Evolutionary conservation across 1,140 invertebrate genomes (phyloP).

Genomic region (Drosophila arawakana): DNA sequence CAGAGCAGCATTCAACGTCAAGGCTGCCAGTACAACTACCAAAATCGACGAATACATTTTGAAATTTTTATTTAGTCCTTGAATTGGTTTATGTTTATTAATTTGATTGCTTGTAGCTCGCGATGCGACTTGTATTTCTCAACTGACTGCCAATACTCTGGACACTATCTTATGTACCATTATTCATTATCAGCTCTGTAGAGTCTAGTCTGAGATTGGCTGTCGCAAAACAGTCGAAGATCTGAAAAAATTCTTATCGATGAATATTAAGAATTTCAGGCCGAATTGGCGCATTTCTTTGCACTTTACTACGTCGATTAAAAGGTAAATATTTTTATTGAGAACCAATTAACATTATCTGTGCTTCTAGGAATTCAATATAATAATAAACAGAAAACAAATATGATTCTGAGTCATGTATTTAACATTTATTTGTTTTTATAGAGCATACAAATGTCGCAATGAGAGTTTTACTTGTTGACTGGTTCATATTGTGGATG

Average conservation of each 20-base stretch:
- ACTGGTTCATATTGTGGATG: conserved; percentile 24
- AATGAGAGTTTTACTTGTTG: not conserved
- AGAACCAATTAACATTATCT: too few relatives aligned
- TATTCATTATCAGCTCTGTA: conserved; percentile 25
- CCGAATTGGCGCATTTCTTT: not conserved
- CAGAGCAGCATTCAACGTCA: conserved; percentile 6
- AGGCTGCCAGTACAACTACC: conserved; percentile 11
- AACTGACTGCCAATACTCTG: conserved; percentile 30
- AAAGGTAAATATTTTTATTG: not conserved
- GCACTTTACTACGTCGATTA: not conserved
- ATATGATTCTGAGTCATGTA: too few relatives aligned
- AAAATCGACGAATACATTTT: conserved; percentile 16
- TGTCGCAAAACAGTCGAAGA: not conserved
- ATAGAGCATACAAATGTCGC: conserved; percentile 1
- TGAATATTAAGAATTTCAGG: conserved; percentile 21
- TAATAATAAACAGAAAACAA: too few relatives aligned
- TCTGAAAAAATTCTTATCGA: conserved; percentile 44
- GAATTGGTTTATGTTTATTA: not conserved
- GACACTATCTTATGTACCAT: conserved; percentile 28
- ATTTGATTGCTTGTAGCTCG: conserved; percentile 15
- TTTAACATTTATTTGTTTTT: not conserved
- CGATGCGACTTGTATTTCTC: conserved; percentile 16
- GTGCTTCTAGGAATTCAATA: too few relatives aligned
- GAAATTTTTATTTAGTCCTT: not conserved
- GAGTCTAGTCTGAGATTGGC: conserved; percentile 11